Evolutionary conservation across 2,888 invertebrate genomes (phyloP), one percentile per base, ranked within the genome.

Genomic region (Scelioninae gen. 2): DNA sequence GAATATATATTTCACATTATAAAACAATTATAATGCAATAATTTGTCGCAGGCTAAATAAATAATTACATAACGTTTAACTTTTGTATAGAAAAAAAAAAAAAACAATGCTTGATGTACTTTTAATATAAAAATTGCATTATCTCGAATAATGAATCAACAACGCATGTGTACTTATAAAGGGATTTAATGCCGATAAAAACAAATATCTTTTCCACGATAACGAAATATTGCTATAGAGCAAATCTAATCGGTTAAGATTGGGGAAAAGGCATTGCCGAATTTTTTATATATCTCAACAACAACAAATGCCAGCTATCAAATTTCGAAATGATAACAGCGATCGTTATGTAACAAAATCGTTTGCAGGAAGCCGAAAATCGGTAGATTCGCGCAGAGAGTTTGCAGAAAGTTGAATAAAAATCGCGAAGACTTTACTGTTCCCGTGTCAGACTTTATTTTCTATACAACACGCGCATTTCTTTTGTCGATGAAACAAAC

Each of bases 391-490:
- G 3, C 4, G 31, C 3, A 31, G 31, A 2, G 2, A 2, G 9
- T 31, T 31, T 31, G n/a, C 43, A 31, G 19, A 11, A 10, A 25
- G 45, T n/a, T 7, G 43, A 68, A 19, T 25, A 13, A 15, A 45
- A 39, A 6, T 5, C 10, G 9, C 2, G 3, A 2, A 9, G 1
- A 37, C 6, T 10, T 9, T 3, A 35, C 7, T 61, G 19, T 41
- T 31, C 43, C 48, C 41, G 33, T 43, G 39, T 71, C 60, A 65
- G 71, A 71, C 58, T 71, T 64, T 71, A 71, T 71, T 71, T 64
- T 71, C 35, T 60, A 53, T 53, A 53, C 37, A 50, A 52, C 69
- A 70, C 63, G 65, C 28, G 13, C 37, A 7, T 10, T 6, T 39
- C 37, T 43, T 35, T 22, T 28, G 39, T 50, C n/a, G 58, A 58